phyloP scores from a whole-genome alignment of 2,888 invertebrate genomes.

The Caenorhabditis afra region DNA sequence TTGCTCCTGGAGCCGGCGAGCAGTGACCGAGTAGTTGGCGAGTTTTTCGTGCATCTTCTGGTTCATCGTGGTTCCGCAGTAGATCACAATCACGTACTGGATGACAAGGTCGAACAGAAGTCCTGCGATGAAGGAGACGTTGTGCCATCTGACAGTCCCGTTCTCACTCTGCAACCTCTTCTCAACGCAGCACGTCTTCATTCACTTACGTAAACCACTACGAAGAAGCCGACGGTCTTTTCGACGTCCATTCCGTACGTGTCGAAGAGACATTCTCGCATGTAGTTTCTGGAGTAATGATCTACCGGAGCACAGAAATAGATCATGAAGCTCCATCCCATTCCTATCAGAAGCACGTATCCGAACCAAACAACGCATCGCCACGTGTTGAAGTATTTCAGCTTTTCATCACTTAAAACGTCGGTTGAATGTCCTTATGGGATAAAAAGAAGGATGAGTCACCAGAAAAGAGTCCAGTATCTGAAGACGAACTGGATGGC shows the following conservation, averaged over 20 bases:
- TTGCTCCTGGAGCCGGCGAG: constrained; percentile 30
- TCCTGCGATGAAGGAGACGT: constrained; percentile 27
- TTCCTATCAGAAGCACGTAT: constrained; percentile 30
- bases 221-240: constrained; percentile 30
- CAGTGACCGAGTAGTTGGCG: constrained; percentile 14
- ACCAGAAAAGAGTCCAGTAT: constrained; percentile 28
- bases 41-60: constrained; percentile 35
- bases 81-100: constrained; percentile 35
- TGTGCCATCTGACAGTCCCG: constrained; percentile 20
- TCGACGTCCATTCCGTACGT: constrained; percentile 33
- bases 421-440: not conserved
- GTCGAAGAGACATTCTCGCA: constrained; percentile 18
- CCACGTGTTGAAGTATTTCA: constrained; percentile 31
- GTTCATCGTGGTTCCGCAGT: constrained; percentile 25
- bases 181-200: not conserved
- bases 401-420: constrained; percentile 22
- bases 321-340: constrained; percentile 37
- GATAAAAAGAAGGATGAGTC: not conserved
- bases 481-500: constrained; percentile 36
- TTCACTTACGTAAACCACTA: constrained; percentile 14
- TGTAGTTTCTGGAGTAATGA: constrained; percentile 20
- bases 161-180: constrained; percentile 10
- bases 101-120: constrained; percentile 21
- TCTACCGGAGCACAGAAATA: constrained; percentile 34
- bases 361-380: constrained; percentile 26